Percentiles rank a stretch among this genome's conserved stretches.
These are phyloP conservation scores for Macroramphosus scolopax DNA, from an alignment of 2,797 vertebrate species.

Conservation along the genomic window DNA sequence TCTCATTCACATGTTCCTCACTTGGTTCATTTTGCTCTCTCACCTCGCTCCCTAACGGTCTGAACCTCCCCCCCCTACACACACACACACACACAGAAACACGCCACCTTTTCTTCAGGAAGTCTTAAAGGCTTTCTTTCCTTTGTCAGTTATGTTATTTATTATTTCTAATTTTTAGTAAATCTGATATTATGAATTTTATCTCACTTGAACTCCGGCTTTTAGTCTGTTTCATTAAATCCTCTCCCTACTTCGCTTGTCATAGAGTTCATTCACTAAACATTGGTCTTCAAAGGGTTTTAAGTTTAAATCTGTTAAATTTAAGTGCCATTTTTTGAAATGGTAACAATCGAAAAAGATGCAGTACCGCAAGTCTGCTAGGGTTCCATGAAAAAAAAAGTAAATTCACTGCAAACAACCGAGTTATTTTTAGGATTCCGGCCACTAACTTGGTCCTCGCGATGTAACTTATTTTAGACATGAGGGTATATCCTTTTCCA, in stretches of 20 bases:
- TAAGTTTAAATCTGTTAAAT: not conserved
- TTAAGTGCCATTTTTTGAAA: too few species aligned
- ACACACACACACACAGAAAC: too few species aligned
- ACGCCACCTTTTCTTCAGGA: too few species aligned
- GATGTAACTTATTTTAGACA: slow-evolving; percentile 52
- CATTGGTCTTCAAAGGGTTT: too few species aligned
- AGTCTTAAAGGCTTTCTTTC: too few species aligned
- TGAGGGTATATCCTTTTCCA: slow-evolving; percentile 57
- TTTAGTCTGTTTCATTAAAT: slow-evolving; percentile 2
- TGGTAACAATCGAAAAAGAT: slow-evolving; percentile 20
- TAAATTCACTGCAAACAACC: slow-evolving; percentile 38
- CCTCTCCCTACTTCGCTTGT: not conserved
- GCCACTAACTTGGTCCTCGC: slow-evolving; percentile 48
- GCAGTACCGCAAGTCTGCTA: slow-evolving; percentile 1
- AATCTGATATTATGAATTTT: too few species aligned
- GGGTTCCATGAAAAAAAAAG: slow-evolving; percentile 17
- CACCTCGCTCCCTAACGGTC: slow-evolving; percentile 21
- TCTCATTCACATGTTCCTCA: slow-evolving; percentile 26
- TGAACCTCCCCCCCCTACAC: too few species aligned
- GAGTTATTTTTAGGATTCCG: slow-evolving; percentile 66
- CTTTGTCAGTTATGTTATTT: too few species aligned
- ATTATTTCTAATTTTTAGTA: too few species aligned
- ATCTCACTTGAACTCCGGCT: not conserved
- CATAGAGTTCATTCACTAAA: too few species aligned
- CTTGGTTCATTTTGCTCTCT: slow-evolving; percentile 27